phyloP scores from a whole-genome alignment of 2,113 vertebrate species.

The Embiotoca jacksoni region DNA sequence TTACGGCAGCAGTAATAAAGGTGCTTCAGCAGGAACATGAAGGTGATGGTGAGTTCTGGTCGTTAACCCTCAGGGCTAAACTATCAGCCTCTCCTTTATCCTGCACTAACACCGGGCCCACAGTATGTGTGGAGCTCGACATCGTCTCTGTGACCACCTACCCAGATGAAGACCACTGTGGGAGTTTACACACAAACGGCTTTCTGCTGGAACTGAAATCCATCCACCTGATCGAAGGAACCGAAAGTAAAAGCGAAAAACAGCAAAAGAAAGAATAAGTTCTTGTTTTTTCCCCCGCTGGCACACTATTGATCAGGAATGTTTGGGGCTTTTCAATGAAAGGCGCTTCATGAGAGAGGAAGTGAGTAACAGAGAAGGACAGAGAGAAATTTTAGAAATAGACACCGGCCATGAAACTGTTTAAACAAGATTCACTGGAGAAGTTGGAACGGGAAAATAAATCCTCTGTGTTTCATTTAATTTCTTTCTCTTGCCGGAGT shows the following conservation, averaged over 20 bases:
- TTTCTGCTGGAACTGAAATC: slow-evolving; percentile 43
- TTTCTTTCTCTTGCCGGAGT: slow-evolving; percentile 57
- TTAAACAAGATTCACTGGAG: slow-evolving; percentile 59
- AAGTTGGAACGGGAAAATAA: slow-evolving; percentile 63
- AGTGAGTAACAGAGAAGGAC: slow-evolving; percentile 25
- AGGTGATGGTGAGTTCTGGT: slow-evolving; percentile 17
- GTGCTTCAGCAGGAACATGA: slow-evolving; percentile 26
- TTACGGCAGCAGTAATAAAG: slow-evolving; percentile 38
- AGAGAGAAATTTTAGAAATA: slow-evolving; percentile 40
- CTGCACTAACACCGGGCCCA: neutral
- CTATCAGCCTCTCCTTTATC: slow-evolving; percentile 13
- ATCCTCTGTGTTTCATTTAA: slow-evolving; percentile 68
- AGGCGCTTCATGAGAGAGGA: slow-evolving; percentile 27
- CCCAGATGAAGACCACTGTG: slow-evolving; percentile 13
- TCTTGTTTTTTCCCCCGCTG: slow-evolving; percentile 29
- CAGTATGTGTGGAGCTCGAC: slow-evolving; percentile 4
- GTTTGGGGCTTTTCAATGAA: slow-evolving; percentile 49
- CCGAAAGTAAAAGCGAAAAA: slow-evolving; percentile 24
- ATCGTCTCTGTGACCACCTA: slow-evolving; percentile 21
- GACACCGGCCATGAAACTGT: slow-evolving; percentile 34
- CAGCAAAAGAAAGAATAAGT: slow-evolving; percentile 45
- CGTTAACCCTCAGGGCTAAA: slow-evolving; percentile 31
- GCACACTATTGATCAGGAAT: slow-evolving; percentile 63
- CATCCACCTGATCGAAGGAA: slow-evolving; percentile 44
- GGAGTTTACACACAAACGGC: slow-evolving; percentile 30